Conservation (phyloP, 2,113 vertebrate genomes). For the Mixornis gularis region DNA sequence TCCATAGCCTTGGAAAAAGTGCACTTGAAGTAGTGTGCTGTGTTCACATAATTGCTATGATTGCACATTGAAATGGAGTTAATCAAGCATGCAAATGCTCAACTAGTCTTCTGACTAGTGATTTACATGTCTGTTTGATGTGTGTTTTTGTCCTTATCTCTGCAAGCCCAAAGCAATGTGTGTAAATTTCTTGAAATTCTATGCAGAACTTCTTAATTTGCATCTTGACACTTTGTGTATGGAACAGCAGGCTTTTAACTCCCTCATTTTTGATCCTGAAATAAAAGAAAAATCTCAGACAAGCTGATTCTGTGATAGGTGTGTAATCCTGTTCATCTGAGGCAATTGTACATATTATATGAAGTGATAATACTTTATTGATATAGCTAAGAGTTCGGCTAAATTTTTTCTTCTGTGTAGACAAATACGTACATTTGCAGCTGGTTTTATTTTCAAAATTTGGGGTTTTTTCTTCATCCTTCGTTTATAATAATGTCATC, state of each 20-base stretch:
- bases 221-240: not conserved
- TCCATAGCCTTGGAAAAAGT: not conserved
- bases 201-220: not conserved
- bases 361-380: not conserved
- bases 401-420: not conserved
- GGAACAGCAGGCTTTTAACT: not conserved
- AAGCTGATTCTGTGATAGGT: not conserved
- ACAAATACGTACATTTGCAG: not conserved
- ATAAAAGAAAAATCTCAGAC: not conserved
- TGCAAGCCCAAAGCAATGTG: not conserved
- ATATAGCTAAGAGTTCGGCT: not conserved
- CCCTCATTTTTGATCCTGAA: rapidly evolving
- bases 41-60: slow-evolving; percentile 20
- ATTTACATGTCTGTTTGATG: not conserved
- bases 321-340: not conserved
- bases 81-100: slow-evolving; percentile 5
- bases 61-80: not conserved
- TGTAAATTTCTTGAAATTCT: not conserved
- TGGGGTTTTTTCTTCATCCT: not conserved
- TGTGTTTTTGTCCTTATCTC: not conserved
- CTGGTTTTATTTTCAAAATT: not conserved
- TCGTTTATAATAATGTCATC: slow-evolving; percentile 19
- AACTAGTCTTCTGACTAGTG: not conserved
- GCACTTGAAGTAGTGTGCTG: not conserved
- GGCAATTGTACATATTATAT: not conserved